Evolutionary conservation across 2,888 invertebrate species (phyloP).

Genomic region (Cosmopolites sordidus): DNA sequence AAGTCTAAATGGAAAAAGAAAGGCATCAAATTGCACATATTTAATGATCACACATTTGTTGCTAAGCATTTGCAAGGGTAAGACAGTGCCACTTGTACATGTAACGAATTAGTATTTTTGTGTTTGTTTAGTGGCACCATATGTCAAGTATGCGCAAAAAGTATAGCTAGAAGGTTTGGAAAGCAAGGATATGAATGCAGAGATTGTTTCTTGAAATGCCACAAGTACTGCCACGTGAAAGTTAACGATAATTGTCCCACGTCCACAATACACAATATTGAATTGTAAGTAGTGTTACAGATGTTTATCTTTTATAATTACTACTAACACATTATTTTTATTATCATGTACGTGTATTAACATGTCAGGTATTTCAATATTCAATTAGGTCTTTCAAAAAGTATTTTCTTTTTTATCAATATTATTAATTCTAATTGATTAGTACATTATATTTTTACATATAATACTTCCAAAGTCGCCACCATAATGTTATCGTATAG

Average conservation of each 20-base stretch:
- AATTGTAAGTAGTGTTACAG: slow-evolving; percentile 94
- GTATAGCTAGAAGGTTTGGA: slow-evolving; percentile 72
- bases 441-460: too few species aligned
- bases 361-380: too few species aligned
- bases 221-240: slow-evolving; percentile 90
- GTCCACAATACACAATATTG: slow-evolving; percentile 86
- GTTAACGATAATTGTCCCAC: slow-evolving; percentile 73
- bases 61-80: slow-evolving; percentile 91
- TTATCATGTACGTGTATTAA: too few species aligned
- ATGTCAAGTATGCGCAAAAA: slow-evolving; percentile 79
- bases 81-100: slow-evolving; percentile 36
- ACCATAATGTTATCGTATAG: too few species aligned
- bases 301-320: too few species aligned
- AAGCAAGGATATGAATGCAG: slow-evolving; percentile 92
- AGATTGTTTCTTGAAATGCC: slow-evolving; percentile 82
- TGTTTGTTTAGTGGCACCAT: slow-evolving; percentile 64
- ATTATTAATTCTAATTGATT: slow-evolving; percentile 1
- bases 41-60: slow-evolving; percentile 90
- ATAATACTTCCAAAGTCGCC: too few species aligned
- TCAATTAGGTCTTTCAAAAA: too few species aligned
- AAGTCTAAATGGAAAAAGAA: slow-evolving; percentile 87
- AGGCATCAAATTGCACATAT: slow-evolving; percentile 87
- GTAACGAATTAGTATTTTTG: not conserved
- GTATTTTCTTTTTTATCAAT: too few species aligned
- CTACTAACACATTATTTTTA: too few species aligned